These are phyloP conservation scores for Huso huso DNA, from an alignment of 2,797 vertebrate species.

Conservation along the genomic window DNA sequence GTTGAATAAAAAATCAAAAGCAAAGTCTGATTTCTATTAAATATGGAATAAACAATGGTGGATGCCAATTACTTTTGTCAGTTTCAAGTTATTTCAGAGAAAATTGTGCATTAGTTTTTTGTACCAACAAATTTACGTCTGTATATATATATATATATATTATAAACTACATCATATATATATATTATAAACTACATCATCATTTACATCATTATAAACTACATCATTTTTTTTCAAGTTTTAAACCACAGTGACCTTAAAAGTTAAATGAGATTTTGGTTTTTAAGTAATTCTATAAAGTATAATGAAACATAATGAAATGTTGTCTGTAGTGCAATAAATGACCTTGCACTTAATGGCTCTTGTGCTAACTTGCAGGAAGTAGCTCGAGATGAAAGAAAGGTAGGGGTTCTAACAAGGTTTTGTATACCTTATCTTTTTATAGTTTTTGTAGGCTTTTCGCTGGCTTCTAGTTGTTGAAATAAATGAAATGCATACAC, in stretches of 20 bases:
- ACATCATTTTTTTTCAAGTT: background rate
- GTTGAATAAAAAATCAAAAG: no score
- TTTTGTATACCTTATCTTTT: background rate
- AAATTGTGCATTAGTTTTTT: no score
- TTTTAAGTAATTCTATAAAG: background rate
- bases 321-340: no score
- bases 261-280: background rate
- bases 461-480: background rate
- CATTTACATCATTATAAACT: no score
- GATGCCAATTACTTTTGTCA: no score
- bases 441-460: background rate
- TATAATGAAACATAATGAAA: background rate
- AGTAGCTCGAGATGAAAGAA: conserved; percentile 6
- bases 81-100: no score
- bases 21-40: no score
- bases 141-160: no score
- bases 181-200: no score
- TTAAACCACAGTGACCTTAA: background rate
- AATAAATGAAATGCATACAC: background rate
- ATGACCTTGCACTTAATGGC: background rate
- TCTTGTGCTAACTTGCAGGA: conserved; percentile 16
- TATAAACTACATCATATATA: no score
- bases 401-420: conserved; percentile 10
- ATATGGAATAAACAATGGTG: no score
- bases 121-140: no score